Evolutionary conservation across 2,797 vertebrate genomes (phyloP).

Genomic region (Ctenopoma kingsleyae): DNA sequence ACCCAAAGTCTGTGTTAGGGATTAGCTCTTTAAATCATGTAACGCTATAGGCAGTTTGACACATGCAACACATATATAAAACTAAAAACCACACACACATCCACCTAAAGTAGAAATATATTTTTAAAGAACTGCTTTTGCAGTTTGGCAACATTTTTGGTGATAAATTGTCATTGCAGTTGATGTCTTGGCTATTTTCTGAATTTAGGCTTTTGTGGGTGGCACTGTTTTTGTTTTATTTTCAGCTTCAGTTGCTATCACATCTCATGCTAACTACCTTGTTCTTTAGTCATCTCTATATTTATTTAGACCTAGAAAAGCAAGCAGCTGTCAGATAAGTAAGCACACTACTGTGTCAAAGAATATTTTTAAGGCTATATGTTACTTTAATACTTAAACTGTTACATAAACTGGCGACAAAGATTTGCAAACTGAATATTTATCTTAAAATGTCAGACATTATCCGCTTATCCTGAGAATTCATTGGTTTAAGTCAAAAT

Average conservation of each 20-base stretch:
- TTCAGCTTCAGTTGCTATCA: not conserved
- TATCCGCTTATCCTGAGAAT: not conserved
- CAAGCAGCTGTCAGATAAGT: slow-evolving; percentile 24
- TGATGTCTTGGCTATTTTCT: slow-evolving; percentile 14
- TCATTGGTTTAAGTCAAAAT: slow-evolving; percentile 1
- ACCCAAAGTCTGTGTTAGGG: slow-evolving; percentile 33
- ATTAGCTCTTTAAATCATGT: slow-evolving; percentile 53
- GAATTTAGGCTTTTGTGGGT: slow-evolving; percentile 19
- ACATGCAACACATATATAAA: slow-evolving; percentile 15
- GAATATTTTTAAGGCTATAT: not conserved
- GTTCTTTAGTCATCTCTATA: slow-evolving; percentile 7
- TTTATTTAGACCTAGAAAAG: slow-evolving; percentile 22
- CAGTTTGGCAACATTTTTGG: slow-evolving; percentile 12
- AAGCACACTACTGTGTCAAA: not conserved
- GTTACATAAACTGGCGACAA: not conserved
- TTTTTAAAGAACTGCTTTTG: slow-evolving; percentile 27
- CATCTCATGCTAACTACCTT: slow-evolving; percentile 13
- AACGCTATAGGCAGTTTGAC: slow-evolving; percentile 30
- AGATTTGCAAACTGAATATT: slow-evolving; percentile 4
- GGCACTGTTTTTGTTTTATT: slow-evolving; percentile 4
- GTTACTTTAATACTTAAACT: slow-evolving; percentile 5
- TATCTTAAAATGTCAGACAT: slow-evolving; percentile 12
- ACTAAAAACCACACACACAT: not conserved
- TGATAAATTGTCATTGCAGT: slow-evolving; percentile 6
- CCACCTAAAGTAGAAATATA: slow-evolving; percentile 14